These are phyloP conservation scores for Hydractinia symbiolongicarpus DNA, from an alignment of 30 jellyfish, hydroid and myxozoan genomes.

Conservation along the genomic window DNA sequence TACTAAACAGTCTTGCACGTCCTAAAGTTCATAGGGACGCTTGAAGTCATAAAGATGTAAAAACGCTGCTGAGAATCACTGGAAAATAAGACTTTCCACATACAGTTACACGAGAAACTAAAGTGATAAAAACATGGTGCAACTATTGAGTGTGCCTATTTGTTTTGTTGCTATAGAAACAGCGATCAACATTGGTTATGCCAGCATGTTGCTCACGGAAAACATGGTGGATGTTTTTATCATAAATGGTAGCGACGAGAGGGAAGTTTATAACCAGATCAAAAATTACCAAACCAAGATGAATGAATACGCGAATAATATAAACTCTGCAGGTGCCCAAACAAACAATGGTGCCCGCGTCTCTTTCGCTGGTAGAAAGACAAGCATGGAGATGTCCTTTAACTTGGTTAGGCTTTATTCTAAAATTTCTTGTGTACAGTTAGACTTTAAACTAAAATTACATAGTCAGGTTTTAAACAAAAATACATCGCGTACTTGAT, in stretches of 20 bases:
- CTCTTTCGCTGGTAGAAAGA: not conserved
- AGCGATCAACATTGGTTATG: constrained; percentile 92
- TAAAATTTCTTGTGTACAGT: not conserved
- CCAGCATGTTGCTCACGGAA: constrained; percentile 94
- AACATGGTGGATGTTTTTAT: constrained; percentile 71
- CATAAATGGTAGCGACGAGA: constrained; percentile 53
- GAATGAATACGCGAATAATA: constrained; percentile 10
- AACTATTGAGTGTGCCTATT: too few species aligned
- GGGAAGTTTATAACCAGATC: constrained; percentile 43
- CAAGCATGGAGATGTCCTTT: not conserved
- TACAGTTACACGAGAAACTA: too few species aligned
- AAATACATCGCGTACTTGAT: too few species aligned
- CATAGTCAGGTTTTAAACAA: too few species aligned
- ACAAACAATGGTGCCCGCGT: not conserved
- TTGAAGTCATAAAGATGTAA: too few species aligned
- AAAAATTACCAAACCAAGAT: constrained; percentile 27
- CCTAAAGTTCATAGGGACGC: too few species aligned
- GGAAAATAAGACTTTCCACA: too few species aligned
- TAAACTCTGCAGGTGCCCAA: not conserved
- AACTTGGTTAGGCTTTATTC: not conserved
- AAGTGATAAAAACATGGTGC: too few species aligned
- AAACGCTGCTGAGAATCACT: too few species aligned
- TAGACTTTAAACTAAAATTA: too few species aligned
- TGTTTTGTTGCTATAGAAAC: constrained; percentile 46
- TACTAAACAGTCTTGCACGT: too few species aligned